Base-by-base conservation (phyloP, 1,140 invertebrate genomes). In the Drusus annulatus region DNA sequence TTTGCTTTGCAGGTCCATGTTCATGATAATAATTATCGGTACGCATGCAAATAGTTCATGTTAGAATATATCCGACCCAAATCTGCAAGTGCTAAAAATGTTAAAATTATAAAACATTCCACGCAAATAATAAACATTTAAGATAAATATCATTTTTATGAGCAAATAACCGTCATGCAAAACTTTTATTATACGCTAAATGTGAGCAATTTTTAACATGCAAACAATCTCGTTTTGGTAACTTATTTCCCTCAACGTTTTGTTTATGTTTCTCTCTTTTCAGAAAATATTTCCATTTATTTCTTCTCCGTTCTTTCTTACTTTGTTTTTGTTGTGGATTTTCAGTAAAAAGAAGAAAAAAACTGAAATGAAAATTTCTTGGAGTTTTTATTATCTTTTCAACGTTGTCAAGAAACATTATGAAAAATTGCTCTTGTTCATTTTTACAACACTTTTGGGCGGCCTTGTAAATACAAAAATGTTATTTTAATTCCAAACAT, bases 241-340 rank as follows among this genome's bases (percentile, higher is more conserved):
- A 45, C 36, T 19, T 65, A 65, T 65, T 28, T 65, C 25, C n/a
- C 16, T 21, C 23, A 10, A 60, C 73, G 68, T 78, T 81, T 71
- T 81, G 65, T 78, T 81, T 81, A 80, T 73, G 50, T 25, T n/a
- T n/a, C n/a, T 69, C 68, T 56, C 65, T 69, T 81, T 77, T 81
- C 80, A 77, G 77, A 71, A 81, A 81, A 81, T 73, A 81, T 81
- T 81, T 81, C 76, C 31, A 71, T 74, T 80, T 76, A 31, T 36
- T 54, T 69, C 75, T 73, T 65, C 54, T 60, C 56, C 17, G 21
- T 25, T 73, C 50, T 60, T 80, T 75, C 62, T 51, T 71, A 19
- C 51, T 15, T 69, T 78, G 62, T 69, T 75, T n/a, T 73, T 74
- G 79, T 78, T 77, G 80, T 31, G 65, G 51, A 68, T 77, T 60